Evolutionary conservation across 1,140 invertebrate species (phyloP), one percentile per base, ranked within the genome.

Genomic region (Drosophila erecta): DNA sequence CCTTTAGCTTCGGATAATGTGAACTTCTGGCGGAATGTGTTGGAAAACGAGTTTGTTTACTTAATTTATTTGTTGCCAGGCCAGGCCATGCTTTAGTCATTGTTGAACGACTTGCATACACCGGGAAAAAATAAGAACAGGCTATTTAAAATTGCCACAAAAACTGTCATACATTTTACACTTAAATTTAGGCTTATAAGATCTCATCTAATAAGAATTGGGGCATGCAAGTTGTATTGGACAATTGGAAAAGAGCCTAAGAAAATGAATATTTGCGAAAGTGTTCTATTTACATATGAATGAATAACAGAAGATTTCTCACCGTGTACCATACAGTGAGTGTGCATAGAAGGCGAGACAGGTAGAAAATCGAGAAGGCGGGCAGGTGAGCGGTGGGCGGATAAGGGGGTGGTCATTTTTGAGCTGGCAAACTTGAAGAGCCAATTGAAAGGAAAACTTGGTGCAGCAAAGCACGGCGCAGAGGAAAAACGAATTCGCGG

Each of bases 401-500:
- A 4, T 8, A 4, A 8, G 33, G 33, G 15, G 30, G 11, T 11
- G 56, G 17, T 46, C 10, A 24, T 8, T 20, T 43, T 20, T 11
- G 41, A 40, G 12, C 37, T 27, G 27, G 40, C 55, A 27, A 27
- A 22, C 33, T 58, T 47, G 12, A 20, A 50, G 50, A 65, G 66
- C 46, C 46, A 27, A 79, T 79, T 83, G 79, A 84, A 83, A 83
- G 71, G 57, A 72, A 84, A 80, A 60, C 70, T 59, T 47, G 20
- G 54, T 41, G 24, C 14, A 38, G 30, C 43, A 27, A 46, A 27
- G 6, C 46, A 47, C 20, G 61, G 14, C 55, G 43, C 47, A 54
- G 30, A 50, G 38, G 17, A 58, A 59, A 65, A 79, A 12, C 27
- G 17, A 38, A 69, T 56, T 69, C 61, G 44, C 74, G 69, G 65